Evolutionary conservation across 2,113 vertebrate species (phyloP), one percentile per base, ranked within the genome.

Genomic region (Sinocyclocheilus rhinocerous): DNA sequence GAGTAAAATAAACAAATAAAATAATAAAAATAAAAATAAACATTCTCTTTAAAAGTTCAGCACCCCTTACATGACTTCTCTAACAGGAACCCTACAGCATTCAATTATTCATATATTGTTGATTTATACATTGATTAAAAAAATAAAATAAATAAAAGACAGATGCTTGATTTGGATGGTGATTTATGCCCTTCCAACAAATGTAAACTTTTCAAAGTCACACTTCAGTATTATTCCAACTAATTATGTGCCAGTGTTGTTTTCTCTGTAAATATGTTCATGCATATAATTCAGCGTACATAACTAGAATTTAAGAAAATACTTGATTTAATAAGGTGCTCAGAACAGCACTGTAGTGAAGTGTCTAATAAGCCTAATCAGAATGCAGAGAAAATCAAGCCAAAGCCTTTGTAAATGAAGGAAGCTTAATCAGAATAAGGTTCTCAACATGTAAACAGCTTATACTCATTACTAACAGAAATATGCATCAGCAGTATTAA

Each of bases 371-470:
- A 48, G 39, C 39, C 59, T 45, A 12, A 29, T 48, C 61, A 67
- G n/a, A 81, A 39, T 63, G 6, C 36, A 48, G n/a, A 11, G 6
- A 80, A 13, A 24, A 80, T 39, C 33, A 63, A 80, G 22, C 20
- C 55, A 45, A 24, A 81, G n/a, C 39, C 39, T 48, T 18, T 81
- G n/a, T 45, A 81, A 81, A 67, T 67, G 79, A 81, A 42, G 39
- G 13, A 45, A 65, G 4, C 16, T 67, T 65, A 48, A 81, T 81
- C 79, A 45, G 15, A 81, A 59, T 39, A 39, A 78, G 18, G 39
- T 45, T 50, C 50, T 78, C 1, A 12, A 81, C 78, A 63, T 81
- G 13, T 45, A 81, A 65, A 81, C 59, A 45, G 59, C 39, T 48
- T 81, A 48, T 26, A 20, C 39, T 81, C 79, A 65, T 81, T 81